Evolutionary conservation across 2,888 invertebrate genomes (phyloP), one percentile per base, ranked within the genome.

Genomic region (Chrysotoxum bicinctum): DNA sequence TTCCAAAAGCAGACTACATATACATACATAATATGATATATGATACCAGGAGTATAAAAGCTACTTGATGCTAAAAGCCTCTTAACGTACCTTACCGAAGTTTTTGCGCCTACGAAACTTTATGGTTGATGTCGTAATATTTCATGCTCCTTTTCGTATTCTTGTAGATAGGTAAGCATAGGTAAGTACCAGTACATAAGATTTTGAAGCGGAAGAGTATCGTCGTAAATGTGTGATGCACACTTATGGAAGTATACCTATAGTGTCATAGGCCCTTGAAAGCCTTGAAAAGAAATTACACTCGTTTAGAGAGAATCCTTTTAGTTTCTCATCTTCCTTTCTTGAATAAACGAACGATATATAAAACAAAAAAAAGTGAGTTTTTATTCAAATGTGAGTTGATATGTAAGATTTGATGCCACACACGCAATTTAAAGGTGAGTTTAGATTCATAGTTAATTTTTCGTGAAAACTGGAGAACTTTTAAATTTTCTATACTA

Each of bases 41-140:
- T n/a, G n/a, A n/a, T 56, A 56, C 43, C 32, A 72, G 32, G 26
- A 73, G 60, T 69, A 60, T 54, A 52, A 58, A 73, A 66, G 66
- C 50, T 52, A 69, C 74, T 80, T 75, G 45, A 80, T 64, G 69
- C 69, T 80, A 69, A 80, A 80, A 80, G 80, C 80, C 75, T 80
- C 69, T 75, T 75, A 62, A 37, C 35, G 19, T 40, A 56, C 35
- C 32, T 35, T 56, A 56, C 32, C 19, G 30, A 74, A 74, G 74
- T 80, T 62, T 75, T 80, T 80, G 68, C 69, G 66, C 58, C 16
- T 79, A 68, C 52, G 73, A 68, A 73, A 73, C 58, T 60, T 73
- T 48, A 40, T 68, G 60, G 60, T 52, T 73, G 66, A 79, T 73
- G 58, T 79, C 72, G 58, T 78, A 50, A 73, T 52, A 73, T 73